Evolutionary conservation across 2,888 invertebrate genomes (phyloP).

Genomic region (Chesias legatella): DNA sequence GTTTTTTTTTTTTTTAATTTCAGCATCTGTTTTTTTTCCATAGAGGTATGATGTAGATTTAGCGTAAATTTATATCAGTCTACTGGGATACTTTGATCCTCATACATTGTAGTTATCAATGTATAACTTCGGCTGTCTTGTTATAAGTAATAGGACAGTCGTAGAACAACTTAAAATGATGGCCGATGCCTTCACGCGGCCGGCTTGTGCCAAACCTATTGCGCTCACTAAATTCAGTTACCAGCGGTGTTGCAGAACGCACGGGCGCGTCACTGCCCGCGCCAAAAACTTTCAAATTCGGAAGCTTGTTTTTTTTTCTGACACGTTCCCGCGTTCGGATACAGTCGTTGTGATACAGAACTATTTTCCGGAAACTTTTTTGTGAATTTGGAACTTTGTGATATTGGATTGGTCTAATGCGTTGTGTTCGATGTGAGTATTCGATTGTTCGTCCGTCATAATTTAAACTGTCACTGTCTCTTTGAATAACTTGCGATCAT

Average conservation of each 20-base stretch:
- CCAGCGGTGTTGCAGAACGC: constrained; percentile 59
- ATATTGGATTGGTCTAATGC: constrained; percentile 70
- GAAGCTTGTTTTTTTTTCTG: constrained; percentile 47
- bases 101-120: too few relatives aligned
- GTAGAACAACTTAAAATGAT: constrained; percentile 27
- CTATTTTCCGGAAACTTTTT: constrained; percentile 35
- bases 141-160: constrained; percentile 20
- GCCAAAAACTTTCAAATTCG: constrained; percentile 68
- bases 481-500: constrained; percentile 18
- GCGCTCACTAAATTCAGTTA: constrained; percentile 76
- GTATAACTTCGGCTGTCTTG: constrained; percentile 5
- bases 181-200: constrained; percentile 64
- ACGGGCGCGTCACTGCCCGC: constrained; percentile 71
- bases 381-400: constrained; percentile 42
- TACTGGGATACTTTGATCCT: too few relatives aligned
- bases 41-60: too few relatives aligned
- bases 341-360: constrained; percentile 22
- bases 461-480: constrained; percentile 30
- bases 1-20: too few relatives aligned
- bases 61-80: too few relatives aligned
- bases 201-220: constrained; percentile 52
- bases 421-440: constrained; percentile 73
- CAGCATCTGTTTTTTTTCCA: too few relatives aligned
- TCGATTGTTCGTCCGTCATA: constrained; percentile 69
- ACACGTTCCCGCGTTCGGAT: constrained; percentile 33